Conservation (phyloP, 2,888 invertebrate species). For the Busseola fusca region DNA sequence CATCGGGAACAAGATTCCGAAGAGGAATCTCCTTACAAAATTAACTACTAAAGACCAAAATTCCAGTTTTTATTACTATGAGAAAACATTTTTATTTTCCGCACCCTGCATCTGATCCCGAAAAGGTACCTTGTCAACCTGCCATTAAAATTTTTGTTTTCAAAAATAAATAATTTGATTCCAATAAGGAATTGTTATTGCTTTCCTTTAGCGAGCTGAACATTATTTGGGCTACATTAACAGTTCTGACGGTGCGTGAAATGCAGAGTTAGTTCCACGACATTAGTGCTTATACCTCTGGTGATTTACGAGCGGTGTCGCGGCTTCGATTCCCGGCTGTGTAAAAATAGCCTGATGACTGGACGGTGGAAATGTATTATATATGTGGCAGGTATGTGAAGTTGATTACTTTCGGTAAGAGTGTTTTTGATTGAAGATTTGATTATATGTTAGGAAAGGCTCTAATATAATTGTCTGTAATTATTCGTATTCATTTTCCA, state of each 20-base stretch:
- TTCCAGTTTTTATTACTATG: slow-evolving; percentile 32
- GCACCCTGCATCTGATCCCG: slow-evolving; percentile 6
- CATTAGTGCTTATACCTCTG: slow-evolving; percentile 72
- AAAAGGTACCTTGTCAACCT: slow-evolving; percentile 32
- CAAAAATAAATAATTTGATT: slow-evolving; percentile 59
- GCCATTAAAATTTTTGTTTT: slow-evolving; percentile 48
- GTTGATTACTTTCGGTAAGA: slow-evolving; percentile 1
- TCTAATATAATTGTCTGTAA: neutral
- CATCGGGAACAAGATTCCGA: neutral
- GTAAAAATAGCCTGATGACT: slow-evolving; percentile 57
- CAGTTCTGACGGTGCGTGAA: slow-evolving; percentile 77
- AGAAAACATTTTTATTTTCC: slow-evolving; percentile 20
- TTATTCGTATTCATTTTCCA: neutral
- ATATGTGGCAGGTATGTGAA: neutral
- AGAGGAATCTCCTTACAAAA: slow-evolving; percentile 4
- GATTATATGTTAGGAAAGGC: too few relatives aligned
- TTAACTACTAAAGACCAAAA: slow-evolving; percentile 4
- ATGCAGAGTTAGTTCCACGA: slow-evolving; percentile 76
- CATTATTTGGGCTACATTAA: slow-evolving; percentile 76
- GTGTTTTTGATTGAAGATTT: neutral
- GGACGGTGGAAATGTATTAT: slow-evolving; percentile 29
- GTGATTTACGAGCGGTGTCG: slow-evolving; percentile 76
- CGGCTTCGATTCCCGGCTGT: slow-evolving; percentile 65
- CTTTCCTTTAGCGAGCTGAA: slow-evolving; percentile 58
- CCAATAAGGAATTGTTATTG: slow-evolving; percentile 55